Base-by-base conservation (phyloP, 2,113 vertebrate species). In the Oryzias curvinotus region DNA sequence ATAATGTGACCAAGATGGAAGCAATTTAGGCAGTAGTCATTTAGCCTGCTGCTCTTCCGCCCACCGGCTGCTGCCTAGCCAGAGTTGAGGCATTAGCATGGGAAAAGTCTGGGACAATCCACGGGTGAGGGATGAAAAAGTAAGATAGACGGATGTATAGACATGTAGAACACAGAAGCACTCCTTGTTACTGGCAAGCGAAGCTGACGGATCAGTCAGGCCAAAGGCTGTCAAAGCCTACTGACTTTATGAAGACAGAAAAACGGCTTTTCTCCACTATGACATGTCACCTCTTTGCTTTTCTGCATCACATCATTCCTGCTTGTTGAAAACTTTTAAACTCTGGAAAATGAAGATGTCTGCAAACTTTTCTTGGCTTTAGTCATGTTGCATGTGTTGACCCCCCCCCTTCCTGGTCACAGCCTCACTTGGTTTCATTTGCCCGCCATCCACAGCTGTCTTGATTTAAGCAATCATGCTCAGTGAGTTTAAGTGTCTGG, bases 1-100 rank as follows among this genome's bases (percentile, higher is more conserved):
- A 91, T 92, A 92, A 92, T 93, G 92, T 59, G 86, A 91, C 86
- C 92, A 94, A 93, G 91, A 95, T 94, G 94, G 93, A 94, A 95
- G 91, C 92, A 94, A 95, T 94, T 91, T 93, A 88, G 88, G 87
- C 86, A 91, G 86, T 89, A 92, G 93, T 93, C 93, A 93, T 94
- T 94, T 93, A 88, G 91, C 85, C 89, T 89, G 90, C 86, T 91
- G 85, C 86, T 92, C 90, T 91, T 93, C 93, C 93, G 92, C 93
- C 92, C 92, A 92, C 92, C 62, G 79, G 83, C 82, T 88, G 83
- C 68, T 78, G 84, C 85, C 80, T 76, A 57, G 78, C 80, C 88
- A 72, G 77, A 81, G 80, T 77, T 28, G 68, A 65, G 81, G 82
- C 77, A 74, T 75, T 64, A 83, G 79, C 80, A 76, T 80, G 77